phyloP scores from a whole-genome alignment of 2,888 invertebrate species.

The Scotopteryx bipunctaria region DNA sequence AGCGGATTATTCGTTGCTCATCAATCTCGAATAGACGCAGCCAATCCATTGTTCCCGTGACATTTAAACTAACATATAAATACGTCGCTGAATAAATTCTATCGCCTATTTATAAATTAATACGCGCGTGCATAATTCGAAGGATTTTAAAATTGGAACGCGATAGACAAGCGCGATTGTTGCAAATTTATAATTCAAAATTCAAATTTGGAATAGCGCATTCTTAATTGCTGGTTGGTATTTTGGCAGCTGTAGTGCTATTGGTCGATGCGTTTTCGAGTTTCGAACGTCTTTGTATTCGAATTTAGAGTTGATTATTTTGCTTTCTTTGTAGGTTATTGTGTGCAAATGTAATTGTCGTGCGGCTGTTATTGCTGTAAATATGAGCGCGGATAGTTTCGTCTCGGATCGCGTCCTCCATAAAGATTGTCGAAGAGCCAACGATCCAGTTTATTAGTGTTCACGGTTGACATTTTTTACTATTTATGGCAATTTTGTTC shows the following conservation, averaged over 20 bases:
- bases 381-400: slow-evolving; percentile 54
- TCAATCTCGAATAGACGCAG: slow-evolving; percentile 78
- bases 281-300: slow-evolving; percentile 75
- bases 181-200: slow-evolving; percentile 63
- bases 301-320: slow-evolving; percentile 75
- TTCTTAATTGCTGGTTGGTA: slow-evolving; percentile 71
- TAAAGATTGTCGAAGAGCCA: slow-evolving; percentile 27
- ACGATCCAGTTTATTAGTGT: slow-evolving; percentile 43
- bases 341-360: slow-evolving; percentile 80
- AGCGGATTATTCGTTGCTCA: slow-evolving; percentile 75
- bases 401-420: slow-evolving; percentile 33
- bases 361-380: slow-evolving; percentile 68
- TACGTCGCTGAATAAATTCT: slow-evolving; percentile 68
- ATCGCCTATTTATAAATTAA: slow-evolving; percentile 64
- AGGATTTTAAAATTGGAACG: slow-evolving; percentile 54
- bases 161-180: slow-evolving; percentile 35
- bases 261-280: slow-evolving; percentile 69
- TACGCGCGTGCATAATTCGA: slow-evolving; percentile 54
- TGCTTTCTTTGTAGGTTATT: slow-evolving; percentile 75
- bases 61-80: slow-evolving; percentile 79
- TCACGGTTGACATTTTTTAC: slow-evolving; percentile 43
- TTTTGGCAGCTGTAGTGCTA: slow-evolving; percentile 76
- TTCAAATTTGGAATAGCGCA: slow-evolving; percentile 72
- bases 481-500: slow-evolving; percentile 39
- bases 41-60: slow-evolving; percentile 78